Base-by-base conservation (phyloP, 2,888 invertebrate genomes). In the Platycheirus rosarum region DNA sequence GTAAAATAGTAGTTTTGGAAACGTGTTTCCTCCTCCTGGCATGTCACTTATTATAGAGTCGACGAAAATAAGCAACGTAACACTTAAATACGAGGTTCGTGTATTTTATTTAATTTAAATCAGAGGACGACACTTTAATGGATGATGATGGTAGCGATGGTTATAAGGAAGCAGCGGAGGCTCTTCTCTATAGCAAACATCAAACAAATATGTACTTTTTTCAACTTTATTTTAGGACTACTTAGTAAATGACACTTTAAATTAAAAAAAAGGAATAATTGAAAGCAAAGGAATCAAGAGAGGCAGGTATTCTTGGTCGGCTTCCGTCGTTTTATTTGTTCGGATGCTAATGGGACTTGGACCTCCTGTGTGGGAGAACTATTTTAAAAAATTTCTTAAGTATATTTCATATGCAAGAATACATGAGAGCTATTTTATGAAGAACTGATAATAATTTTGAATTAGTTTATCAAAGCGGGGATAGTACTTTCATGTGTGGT, bases 91-190 rank as follows among this genome's bases (percentile, higher is more conserved):
- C 73, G 51, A 66, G 60, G 62, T 23, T 79, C 35, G 48, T 74
- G 79, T 68, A 79, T 79, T 79, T 79, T 79, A 74, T 79, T 74
- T 69, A 74, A 63, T 79, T 42, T 57, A 74, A 74, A 79, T 73
- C 78, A 63, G 68, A 79, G 40, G 78, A 79, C 74, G 78, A 79
- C 68, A 69, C 57, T 74, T 79, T 79, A 76, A 76, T 76, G 69
- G 76, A 63, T 57, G 55, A 63, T 16, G 48, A 14, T 44, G 44
- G 57, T 14, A 42, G 13, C 5, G 29, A 69, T 62, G 68, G 62
- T 37, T 62, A 29, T 55, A 46, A 46, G 62, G 76, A 48, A 69
- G 63, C 55, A 23, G n/a, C 20, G 40, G 20, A 11, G 23, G 35
- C 9, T 68, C 16, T 44, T 29, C 16, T 48, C 57, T 23, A 16